phyloP scores from a whole-genome alignment of 2,113 vertebrate species.

The human (Homo sapiens) region GRCh38 chr3:111310001-111310500 shows the following conservation, averaged over 20 bases:
- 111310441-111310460: not conserved
- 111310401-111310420: not conserved
- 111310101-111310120: not conserved
- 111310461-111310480: not conserved
- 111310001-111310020: not conserved
- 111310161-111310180: not conserved
- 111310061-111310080: not conserved
- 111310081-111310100: not conserved
- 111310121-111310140: not conserved
- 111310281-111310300: not conserved
- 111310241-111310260: not conserved
- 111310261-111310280: not conserved
- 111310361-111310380: not conserved
- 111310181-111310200: not conserved
- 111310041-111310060: not conserved
- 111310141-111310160: not conserved
- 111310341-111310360: not conserved
- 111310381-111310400: not conserved
- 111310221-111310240: not conserved
- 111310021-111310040: not conserved
- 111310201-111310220: not conserved
- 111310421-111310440: not conserved
- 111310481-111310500: not conserved
- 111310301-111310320: not conserved
- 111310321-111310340: not conserved